Base-by-base conservation (phyloP, 1,140 invertebrate species). In the Wasmannia auropunctata region DNA sequence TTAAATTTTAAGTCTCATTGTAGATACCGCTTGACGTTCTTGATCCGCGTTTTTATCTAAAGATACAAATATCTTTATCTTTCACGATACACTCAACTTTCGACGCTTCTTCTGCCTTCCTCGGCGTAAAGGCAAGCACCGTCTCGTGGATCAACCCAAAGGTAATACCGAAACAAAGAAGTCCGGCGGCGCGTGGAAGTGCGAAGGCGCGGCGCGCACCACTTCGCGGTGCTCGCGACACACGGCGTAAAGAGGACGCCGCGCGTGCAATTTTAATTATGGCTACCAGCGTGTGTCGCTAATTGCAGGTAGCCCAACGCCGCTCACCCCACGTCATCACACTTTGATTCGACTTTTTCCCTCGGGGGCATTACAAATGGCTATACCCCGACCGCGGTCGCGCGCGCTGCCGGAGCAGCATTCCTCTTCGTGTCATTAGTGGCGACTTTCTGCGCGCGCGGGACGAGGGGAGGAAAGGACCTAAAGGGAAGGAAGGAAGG, bases 351-450 rank as follows among this genome's bases (percentile, higher is more conserved):
- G 69, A 87, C 87, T 94, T 94, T 93, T 94, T 94, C 77, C 90
- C 84, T 87, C 84, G 46, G 28, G 89, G 69, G 91, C 91, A 94
- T 93, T 93, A 94, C 93, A 94, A 94, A 94, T 94, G 94, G 93
- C 93, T 94, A 93, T n/a, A n/a, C n/a, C n/a, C 92, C 87, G 90
- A 88, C n/a, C 91, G 91, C 87, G 91, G 91, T 93, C 91, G 92
- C 90, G 89, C 91, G 91, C 93, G 91, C 89, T 90, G 90, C 92
- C 88, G 91, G 92, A 94, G n/a, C 94, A 94, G 91, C 93, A 94
- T 94, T 94, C 93, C 93, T 94, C 92, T 94, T 94, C 89, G 92
- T 92, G 93, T 94, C 94, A 94, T 94, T 94, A 94, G 94, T 94
- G 92, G 93, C 91, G 90, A 94, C 92, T 94, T 90, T 94, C 93